phyloP scores from a whole-genome alignment of 2,797 vertebrate species.

The Capromys pilorides region DNA sequence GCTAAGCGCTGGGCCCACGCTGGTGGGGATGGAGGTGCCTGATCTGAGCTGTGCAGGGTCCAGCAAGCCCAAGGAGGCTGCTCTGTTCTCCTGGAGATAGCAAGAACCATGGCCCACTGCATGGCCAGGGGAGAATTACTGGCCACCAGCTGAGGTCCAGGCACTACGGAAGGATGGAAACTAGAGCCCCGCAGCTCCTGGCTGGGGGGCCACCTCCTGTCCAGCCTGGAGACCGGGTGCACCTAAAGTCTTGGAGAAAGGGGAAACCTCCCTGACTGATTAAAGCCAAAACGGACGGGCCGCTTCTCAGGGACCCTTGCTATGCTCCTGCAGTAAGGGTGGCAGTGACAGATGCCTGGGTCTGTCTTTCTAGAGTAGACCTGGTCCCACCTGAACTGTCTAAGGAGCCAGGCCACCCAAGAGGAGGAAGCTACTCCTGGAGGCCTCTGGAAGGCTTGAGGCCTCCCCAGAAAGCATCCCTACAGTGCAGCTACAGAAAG shows the following conservation, averaged over 20 bases:
- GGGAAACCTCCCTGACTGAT: background rate
- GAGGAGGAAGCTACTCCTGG: background rate
- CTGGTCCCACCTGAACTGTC: background rate
- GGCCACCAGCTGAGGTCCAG: background rate
- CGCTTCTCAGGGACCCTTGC: background rate
- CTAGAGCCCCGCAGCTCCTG: background rate
- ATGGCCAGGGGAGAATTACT: background rate
- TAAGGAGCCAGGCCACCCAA: no score
- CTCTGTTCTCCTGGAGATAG: background rate
- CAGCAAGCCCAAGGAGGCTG: background rate
- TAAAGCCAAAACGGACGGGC: background rate
- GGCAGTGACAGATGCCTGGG: background rate
- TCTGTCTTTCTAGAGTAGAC: background rate
- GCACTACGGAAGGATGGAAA: background rate
- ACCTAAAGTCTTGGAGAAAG: background rate
- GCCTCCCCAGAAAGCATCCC: background rate
- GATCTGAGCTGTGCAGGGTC: background rate
- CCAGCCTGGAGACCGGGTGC: background rate
- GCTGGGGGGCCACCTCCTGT: background rate
- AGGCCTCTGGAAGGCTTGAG: background rate
- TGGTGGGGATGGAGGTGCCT: background rate
- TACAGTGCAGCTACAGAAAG: background rate
- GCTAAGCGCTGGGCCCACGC: background rate
- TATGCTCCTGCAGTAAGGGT: background rate
- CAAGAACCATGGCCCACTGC: background rate